Base-by-base conservation (phyloP, 2,797 vertebrate species). In the Mormyrus proboscirostris region DNA sequence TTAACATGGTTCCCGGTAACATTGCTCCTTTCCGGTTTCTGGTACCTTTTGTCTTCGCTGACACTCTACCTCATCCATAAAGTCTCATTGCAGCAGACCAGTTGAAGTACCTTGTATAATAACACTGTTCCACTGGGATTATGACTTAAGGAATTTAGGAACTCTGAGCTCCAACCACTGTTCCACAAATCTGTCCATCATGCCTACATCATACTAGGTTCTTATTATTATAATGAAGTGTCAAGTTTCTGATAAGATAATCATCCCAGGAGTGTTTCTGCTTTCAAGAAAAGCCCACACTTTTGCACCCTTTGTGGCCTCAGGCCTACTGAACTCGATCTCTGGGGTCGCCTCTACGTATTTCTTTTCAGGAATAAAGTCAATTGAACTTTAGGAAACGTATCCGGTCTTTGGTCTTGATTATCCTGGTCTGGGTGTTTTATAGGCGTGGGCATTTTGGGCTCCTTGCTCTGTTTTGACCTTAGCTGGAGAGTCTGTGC, bases 341-440 rank as follows among this genome's bases (percentile, higher is more conserved):
- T 65, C 90, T 85, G 41, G 55, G 73, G 88, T 90, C 89, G 55
- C 87, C 73, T 47, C 8, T 9, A n/a, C 73, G 85, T 79, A 88
- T 88, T 47, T 87, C 89, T 83, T 89, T 90, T 59, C 89, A 91
- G 86, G 51, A 91, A 91, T 91, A 19, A 86, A 88, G 62, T 92
- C 44, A 82, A 79, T 88, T 90, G 91, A 92, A 91, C 91, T 91
- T 88, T 92, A 88, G 92, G 89, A 94, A 94, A 92, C 90, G 89
- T 93, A 79, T 47, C 88, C 84, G 65, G 79, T 62, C 88, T 90
- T 87, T 89, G 87, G 44, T 92, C 92, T 92, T 50, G 90, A 29
- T 88, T 51, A 76, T 41, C 16, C 88, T 86, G 76, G 88, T 41
- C 87, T 89, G 55, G 85, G 59, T 88, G 59, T 53, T 88, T 89